Percentiles rank a stretch among this genome's conserved stretches.
These are phyloP conservation scores for Orbicella faveolata DNA, from an alignment of 64 coral and sea anemone genomes.

Conservation along the genomic window DNA sequence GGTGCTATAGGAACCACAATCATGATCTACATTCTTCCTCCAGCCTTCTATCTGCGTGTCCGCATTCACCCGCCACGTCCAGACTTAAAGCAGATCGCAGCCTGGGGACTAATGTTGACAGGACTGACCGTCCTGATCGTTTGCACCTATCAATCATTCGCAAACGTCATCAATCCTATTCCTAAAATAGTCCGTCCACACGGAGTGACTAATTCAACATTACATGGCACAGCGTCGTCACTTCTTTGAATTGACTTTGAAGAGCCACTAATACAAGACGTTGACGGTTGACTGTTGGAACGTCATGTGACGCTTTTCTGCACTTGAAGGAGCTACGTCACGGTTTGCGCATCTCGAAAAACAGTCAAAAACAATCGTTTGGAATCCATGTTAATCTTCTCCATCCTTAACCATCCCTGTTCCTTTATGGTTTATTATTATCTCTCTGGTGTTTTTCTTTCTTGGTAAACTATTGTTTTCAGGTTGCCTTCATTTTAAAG, in stretches of 20 bases:
- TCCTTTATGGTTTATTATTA: too few relatives aligned
- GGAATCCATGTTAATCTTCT: too few relatives aligned
- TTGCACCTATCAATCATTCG: conserved; percentile 89
- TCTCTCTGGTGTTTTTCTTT: too few relatives aligned
- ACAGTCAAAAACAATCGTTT: too few relatives aligned
- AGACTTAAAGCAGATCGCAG: conserved; percentile 82
- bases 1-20: conserved; percentile 75
- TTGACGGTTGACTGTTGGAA: too few relatives aligned
- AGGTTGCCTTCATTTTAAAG: too few relatives aligned
- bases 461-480: too few relatives aligned
- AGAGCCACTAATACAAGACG: too few relatives aligned
- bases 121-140: conserved; percentile 64
- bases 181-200: conserved; percentile 9
- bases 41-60: conserved; percentile 86
- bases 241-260: neutral
- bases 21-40: conserved; percentile 82
- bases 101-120: conserved; percentile 80
- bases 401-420: too few relatives aligned
- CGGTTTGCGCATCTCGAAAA: too few relatives aligned
- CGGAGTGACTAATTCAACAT: neutral
- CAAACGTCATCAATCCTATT: conserved; percentile 76
- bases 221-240: neutral
- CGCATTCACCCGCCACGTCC: conserved; percentile 72
- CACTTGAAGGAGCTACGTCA: too few relatives aligned
- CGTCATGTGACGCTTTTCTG: too few relatives aligned